Base-by-base conservation (phyloP, 2,888 invertebrate species). In the Lumbricus terrestris region DNA sequence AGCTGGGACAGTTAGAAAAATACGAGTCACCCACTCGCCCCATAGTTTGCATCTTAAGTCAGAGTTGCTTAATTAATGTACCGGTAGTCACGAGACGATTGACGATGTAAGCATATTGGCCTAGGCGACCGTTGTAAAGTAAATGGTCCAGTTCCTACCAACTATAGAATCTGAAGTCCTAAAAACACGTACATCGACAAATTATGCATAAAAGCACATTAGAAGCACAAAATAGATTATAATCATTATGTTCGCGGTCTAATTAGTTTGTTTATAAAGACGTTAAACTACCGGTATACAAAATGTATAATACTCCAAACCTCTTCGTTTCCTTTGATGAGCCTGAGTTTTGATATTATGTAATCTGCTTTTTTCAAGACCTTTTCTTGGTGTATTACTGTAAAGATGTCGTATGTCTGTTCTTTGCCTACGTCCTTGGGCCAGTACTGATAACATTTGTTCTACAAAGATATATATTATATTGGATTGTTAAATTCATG, bases 391-490 rank as follows among this genome's bases (percentile, higher is more conserved):
- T 23, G 23, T 85, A 35, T 37, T 35, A 85, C 35, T 23, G 18
- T 8, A 37, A 85, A 85, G 23, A 0, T 1, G 33, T 35, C 85
- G 35, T 20, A 35, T 11, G 35, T 85, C 35, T 35, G 35, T 23
- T 85, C 85, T 16, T 85, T 85, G 37, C n/a, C 85, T 23, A 23
- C 34, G 29, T 85, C 85, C 35, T 85, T 85, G 18, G 89, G 82
- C 89, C 89, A 89, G 40, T 89, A 89, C 35, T 0, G 85, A 35
- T 85, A 18, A 37, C 85, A 85, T 34, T 85, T 85, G 37, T 85
- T 85, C 85, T 85, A 37, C 33, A 85, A 35, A 42, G 33, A 89
- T n/a, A n/a, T 23, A 40, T 82, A 90, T 69, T 15, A 40, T 82
- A 90, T 69, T 15, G 15, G 40, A 40, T 40, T 40, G 40, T 15